Percentiles rank a stretch among this genome's conserved stretches.
Conservation (phyloP, 1,140 invertebrate species). For the Hycleus cichorii region DNA sequence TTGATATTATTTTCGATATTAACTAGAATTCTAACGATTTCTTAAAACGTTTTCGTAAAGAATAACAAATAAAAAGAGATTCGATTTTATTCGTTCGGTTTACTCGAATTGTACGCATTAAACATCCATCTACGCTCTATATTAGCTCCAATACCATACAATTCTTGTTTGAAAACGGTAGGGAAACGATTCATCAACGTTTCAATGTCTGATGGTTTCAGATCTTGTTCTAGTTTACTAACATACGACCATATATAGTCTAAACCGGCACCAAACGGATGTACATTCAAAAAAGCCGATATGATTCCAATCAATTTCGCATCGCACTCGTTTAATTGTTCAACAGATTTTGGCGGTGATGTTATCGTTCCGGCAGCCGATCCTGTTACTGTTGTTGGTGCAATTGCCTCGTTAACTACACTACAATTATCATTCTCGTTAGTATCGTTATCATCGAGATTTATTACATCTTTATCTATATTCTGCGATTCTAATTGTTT, state of each 20-base stretch:
- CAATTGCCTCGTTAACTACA: constrained; percentile 4
- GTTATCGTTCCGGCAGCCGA: too few relatives aligned
- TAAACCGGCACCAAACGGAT: constrained; percentile 77
- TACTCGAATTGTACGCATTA: constrained; percentile 49
- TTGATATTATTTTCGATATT: too few relatives aligned
- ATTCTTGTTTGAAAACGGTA: constrained; percentile 66
- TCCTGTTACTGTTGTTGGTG: constrained; percentile 24
- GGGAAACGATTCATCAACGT: constrained; percentile 65
- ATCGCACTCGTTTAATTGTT: constrained; percentile 39
- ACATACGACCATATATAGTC: constrained; percentile 82
- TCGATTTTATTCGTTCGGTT: too few relatives aligned
- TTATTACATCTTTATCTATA: constrained; percentile 33
- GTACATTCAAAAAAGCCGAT: constrained; percentile 77
- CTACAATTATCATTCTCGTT: constrained; percentile 17
- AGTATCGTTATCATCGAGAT: constrained; percentile 34
- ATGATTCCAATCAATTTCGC: constrained; percentile 69
- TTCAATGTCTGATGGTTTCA: constrained; percentile 66
- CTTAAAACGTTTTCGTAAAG: too few relatives aligned
- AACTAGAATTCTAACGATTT: too few relatives aligned
- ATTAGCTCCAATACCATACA: constrained; percentile 67
- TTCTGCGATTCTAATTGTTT: constrained; percentile 31
- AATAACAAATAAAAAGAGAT: too few relatives aligned
- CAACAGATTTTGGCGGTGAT: constrained; percentile 1
- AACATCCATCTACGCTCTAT: constrained; percentile 73
- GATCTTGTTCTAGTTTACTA: constrained; percentile 60